A percentile compares a stretch with the other conserved stretches of the same genome.
phyloP scores from a whole-genome alignment of 2,797 vertebrate genomes.

The Halcyon smyrnensis region DNA sequence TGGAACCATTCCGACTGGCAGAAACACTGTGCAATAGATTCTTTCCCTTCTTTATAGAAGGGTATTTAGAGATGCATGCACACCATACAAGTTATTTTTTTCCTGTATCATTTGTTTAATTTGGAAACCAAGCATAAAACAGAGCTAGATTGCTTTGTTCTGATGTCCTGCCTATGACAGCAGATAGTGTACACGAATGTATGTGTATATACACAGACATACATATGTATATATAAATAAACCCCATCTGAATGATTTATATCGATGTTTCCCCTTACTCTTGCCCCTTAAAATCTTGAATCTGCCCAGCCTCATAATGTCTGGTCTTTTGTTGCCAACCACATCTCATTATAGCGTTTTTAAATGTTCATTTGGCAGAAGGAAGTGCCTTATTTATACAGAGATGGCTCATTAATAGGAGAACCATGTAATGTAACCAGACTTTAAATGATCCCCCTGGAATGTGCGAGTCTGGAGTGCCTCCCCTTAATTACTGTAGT shows the following conservation, averaged over 20 bases:
- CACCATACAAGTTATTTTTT: neutral
- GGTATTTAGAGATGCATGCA: neutral
- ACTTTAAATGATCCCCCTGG: conserved; percentile 54
- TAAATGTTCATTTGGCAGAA: conserved; percentile 37
- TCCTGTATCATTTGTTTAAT: neutral
- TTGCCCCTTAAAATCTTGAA: neutral
- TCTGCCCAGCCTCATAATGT: neutral
- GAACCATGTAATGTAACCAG: conserved; percentile 39
- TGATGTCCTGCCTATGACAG: neutral
- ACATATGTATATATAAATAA: neutral
- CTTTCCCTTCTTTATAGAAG: neutral
- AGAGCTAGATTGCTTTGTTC: neutral
- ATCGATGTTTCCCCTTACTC: neutral
- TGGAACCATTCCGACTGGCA: neutral
- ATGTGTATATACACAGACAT: neutral
- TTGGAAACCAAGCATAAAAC: neutral
- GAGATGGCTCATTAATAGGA: conserved; percentile 58
- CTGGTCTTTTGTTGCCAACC: conserved; percentile 19
- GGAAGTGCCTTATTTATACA: conserved; percentile 45
- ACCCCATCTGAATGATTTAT: neutral
- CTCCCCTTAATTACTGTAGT: conserved; percentile 59
- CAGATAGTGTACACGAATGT: neutral
- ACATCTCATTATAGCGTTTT: conserved; percentile 31
- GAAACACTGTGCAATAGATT: neutral
- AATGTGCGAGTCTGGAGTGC: conserved; percentile 41